Percentiles rank a stretch among this genome's conserved stretches.
These are phyloP conservation scores for Chromoteleia sp. DNA, from an alignment of 2,888 invertebrate species.

Conservation along the genomic window DNA sequence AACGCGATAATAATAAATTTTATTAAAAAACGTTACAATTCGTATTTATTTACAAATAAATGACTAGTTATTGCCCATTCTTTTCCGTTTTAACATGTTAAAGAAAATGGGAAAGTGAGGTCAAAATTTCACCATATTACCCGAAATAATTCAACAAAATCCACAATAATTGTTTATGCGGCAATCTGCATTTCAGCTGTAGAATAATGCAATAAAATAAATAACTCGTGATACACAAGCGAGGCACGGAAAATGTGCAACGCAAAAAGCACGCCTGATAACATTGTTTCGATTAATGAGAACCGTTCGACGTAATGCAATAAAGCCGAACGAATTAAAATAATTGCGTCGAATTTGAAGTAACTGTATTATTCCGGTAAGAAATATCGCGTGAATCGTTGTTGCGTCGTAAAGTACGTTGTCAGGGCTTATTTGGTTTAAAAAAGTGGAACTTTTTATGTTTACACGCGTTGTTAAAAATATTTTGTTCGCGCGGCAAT, in stretches of 20 bases:
- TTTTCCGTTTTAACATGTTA: no score
- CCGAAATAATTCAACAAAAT: no score
- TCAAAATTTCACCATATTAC: no score
- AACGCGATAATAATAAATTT: no score
- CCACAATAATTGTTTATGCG: no score
- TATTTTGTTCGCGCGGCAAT: no score
- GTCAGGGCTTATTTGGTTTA: neutral
- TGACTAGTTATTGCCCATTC: no score
- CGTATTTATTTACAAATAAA: no score
- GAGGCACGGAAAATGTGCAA: neutral
- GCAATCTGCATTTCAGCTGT: no score
- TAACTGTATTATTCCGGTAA: slow-evolving; percentile 20
- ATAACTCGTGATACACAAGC: neutral
- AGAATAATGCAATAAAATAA: no score
- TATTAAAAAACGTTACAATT: no score
- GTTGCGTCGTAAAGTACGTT: neutral
- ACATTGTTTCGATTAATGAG: slow-evolving; percentile 34
- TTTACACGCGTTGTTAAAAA: neutral
- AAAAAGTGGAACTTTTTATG: neutral
- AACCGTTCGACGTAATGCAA: slow-evolving; percentile 17
- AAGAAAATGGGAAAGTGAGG: no score
- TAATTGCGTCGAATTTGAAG: slow-evolving; percentile 39
- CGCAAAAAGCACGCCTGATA: neutral
- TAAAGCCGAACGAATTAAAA: slow-evolving; percentile 29
- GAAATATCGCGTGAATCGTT: slow-evolving; percentile 23